phyloP scores from a whole-genome alignment of 2,113 vertebrate species.

The Chinchilla lanigera region DNA sequence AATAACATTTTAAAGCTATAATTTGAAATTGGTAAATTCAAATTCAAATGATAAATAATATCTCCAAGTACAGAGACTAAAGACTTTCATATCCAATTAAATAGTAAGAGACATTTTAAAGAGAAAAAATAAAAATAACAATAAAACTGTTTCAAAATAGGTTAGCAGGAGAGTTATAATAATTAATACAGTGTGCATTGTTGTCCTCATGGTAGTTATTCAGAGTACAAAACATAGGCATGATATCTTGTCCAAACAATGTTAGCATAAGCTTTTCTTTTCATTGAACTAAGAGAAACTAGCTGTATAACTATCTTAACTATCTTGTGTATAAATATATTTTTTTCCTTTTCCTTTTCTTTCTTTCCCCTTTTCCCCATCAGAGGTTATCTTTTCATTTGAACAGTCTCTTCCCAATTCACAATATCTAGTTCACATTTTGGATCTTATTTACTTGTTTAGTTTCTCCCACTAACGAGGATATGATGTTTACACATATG shows the following conservation, averaged over 20 bases:
- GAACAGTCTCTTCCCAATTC: neutral
- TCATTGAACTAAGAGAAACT: neutral
- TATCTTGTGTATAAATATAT: neutral
- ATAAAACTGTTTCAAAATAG: neutral
- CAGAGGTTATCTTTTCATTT: neutral
- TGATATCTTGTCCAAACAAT: neutral
- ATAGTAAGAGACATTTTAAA: neutral
- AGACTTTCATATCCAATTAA: slow-evolving; percentile 39
- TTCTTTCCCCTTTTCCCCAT: neutral
- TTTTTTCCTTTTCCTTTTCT: neutral
- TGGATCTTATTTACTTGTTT: neutral
- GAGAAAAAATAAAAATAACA: neutral
- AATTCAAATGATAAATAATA: neutral
- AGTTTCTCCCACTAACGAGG: neutral
- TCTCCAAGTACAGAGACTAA: neutral
- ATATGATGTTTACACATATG: neutral
- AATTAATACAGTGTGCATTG: neutral
- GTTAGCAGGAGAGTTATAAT: neutral
- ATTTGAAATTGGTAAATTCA: slow-evolving; percentile 48
- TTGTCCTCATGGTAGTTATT: neutral
- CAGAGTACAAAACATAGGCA: neutral
- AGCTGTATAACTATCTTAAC: neutral
- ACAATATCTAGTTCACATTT: neutral
- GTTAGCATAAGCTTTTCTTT: neutral
- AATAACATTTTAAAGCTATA: slow-evolving; percentile 13